phyloP scores from a whole-genome alignment of 2,113 vertebrate species.

The Alethe castanea region DNA sequence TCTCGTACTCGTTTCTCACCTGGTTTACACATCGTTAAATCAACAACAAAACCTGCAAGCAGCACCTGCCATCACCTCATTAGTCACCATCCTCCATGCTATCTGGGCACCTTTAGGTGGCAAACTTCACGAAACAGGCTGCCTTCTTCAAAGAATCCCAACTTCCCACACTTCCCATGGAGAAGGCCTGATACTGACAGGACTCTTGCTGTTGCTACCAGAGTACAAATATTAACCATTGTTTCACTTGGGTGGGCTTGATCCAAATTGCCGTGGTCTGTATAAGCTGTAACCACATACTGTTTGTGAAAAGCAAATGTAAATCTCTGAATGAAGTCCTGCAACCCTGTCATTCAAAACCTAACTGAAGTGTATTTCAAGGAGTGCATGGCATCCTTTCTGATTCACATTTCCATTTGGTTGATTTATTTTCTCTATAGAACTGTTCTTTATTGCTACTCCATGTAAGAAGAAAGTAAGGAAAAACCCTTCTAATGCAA shows the following conservation, averaged over 20 bases:
- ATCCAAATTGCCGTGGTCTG: accelerated
- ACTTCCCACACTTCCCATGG: neutral
- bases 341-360: neutral
- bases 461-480: neutral
- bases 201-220: neutral
- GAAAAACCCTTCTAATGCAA: neutral
- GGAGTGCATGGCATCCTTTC: neutral
- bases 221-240: neutral
- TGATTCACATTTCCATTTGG: neutral
- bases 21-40: neutral
- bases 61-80: neutral
- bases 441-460: neutral
- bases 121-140: neutral
- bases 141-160: neutral
- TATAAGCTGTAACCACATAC: neutral
- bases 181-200: neutral
- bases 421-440: neutral
- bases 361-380: neutral
- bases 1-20: neutral
- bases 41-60: neutral
- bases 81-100: neutral
- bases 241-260: neutral
- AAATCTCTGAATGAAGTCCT: neutral
- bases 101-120: neutral
- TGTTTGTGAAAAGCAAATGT: neutral